Evolutionary conservation across 2,113 vertebrate genomes (phyloP), one percentile per base, ranked within the genome.

Genomic region (Catharus fuscescens): DNA sequence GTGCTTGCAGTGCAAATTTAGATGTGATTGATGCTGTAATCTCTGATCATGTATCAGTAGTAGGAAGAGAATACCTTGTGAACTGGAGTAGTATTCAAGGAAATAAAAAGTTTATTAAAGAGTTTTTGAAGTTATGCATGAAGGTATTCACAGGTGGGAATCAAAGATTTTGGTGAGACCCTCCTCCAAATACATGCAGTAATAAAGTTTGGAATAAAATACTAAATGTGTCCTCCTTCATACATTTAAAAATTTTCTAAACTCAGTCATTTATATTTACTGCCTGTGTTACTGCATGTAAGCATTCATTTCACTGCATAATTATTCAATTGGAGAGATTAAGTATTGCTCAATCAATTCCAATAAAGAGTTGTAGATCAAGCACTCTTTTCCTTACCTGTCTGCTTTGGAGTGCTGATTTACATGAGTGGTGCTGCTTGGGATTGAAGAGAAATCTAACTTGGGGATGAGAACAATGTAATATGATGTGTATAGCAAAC

Each of bases 1-100:
- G 87, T 93, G 85, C 90, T 95, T 95, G 92, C 28, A 72, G 81
- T 54, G 66, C 80, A 92, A 92, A 94, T 97, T 97, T 60, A 90
- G 90, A 76, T 91, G 84, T 91, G 80, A 94, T 83, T 97, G 92
- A 93, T 95, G 86, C 87, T 87, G 76, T 79, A 96, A 95, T 90
- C 59, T 91, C 66, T 91, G 86, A 95, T 86, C 36, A 82, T 84
- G 19, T 61, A 50, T 90, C 92, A 95, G 64, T 69, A 90, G 44
- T 29, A 91, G 29, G 44, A 97, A 95, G 93, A 61, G 15, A 94
- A 89, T 96, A 80, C 5, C n/a, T 88, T 9, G 28, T 88, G 88
- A 95, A 83, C 96, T 23, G 50, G 62, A 96, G 93, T 89, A 95
- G 52, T 76, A 83, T 83, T 96, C 93, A 95, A 91, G 91, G 88